Conservation (phyloP, 1,140 invertebrate species). For the Eumaeus atala region DNA sequence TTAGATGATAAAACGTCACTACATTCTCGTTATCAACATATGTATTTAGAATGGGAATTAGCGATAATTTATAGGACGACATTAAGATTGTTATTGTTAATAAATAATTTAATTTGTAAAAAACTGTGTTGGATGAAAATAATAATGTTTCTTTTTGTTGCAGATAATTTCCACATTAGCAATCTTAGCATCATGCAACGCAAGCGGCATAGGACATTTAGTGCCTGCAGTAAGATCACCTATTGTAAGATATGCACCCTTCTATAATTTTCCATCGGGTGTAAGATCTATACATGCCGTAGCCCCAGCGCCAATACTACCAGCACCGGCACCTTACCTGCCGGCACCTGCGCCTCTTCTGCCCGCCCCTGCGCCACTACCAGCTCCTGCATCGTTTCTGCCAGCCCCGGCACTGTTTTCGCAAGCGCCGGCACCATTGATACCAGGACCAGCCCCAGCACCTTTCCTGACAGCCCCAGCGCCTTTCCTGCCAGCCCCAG, state of each 20-base stretch:
- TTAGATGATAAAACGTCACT: no score
- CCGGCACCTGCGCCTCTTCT: conserved; percentile 22
- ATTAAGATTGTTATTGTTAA: no score
- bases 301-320: conserved; percentile 37
- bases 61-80: no score
- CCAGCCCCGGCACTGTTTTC: conserved; percentile 26
- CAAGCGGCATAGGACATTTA: conserved; percentile 55
- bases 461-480: conserved; percentile 22
- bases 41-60: no score
- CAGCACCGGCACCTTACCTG: conserved; percentile 22
- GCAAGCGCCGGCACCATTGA: conserved; percentile 25
- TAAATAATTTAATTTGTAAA: no score
- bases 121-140: conserved; percentile 11
- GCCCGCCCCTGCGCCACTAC: conserved; percentile 16
- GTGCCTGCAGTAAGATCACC: conserved; percentile 48
- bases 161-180: conserved; percentile 44
- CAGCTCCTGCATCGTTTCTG: conserved; percentile 21
- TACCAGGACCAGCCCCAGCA: conserved; percentile 33
- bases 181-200: conserved; percentile 53
- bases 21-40: no score
- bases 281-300: conserved; percentile 56
- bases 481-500: conserved; percentile 25
- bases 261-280: conserved; percentile 59
- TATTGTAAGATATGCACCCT: conserved; percentile 59
- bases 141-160: conserved; percentile 27